These are phyloP conservation scores for Potamilus streckersoni DNA, from an alignment of 1,140 invertebrate genomes.

Conservation along the genomic window DNA sequence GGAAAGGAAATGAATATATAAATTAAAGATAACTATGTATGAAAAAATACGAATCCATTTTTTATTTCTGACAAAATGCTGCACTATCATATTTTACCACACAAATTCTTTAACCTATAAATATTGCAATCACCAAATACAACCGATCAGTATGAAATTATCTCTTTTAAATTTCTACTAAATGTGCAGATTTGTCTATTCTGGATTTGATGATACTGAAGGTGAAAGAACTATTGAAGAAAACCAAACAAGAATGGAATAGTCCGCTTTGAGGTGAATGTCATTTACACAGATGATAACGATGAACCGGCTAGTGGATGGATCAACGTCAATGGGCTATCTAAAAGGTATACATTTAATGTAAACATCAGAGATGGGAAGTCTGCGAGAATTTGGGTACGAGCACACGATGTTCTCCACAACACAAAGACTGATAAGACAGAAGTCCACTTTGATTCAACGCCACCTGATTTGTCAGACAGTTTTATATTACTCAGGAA, in stretches of 20 bases:
- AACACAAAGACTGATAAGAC: slow-evolving; percentile 14
- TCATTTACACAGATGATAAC: neutral
- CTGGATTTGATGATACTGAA: slow-evolving; percentile 11
- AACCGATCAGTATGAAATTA: no score
- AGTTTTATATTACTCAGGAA: slow-evolving; percentile 2
- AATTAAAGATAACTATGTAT: no score
- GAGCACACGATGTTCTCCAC: slow-evolving; percentile 14
- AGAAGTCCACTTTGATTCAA: slow-evolving; percentile 3
- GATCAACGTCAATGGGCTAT: neutral
- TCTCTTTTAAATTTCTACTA: no score
- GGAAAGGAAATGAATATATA: no score
- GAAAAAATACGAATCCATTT: no score
- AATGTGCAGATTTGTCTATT: slow-evolving; percentile 9
- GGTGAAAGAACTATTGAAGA: slow-evolving; percentile 4
- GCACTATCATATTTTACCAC: no score
- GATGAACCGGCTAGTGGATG: neutral
- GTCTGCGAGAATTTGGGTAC: slow-evolving; percentile 6
- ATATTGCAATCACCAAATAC: no score
- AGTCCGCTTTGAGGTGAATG: slow-evolving; percentile 15
- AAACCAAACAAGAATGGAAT: slow-evolving; percentile 21
- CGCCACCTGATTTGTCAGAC: neutral
- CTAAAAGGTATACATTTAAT: neutral
- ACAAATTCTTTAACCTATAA: no score
- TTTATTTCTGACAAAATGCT: no score
- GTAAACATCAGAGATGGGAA: neutral